Evolutionary conservation across 2,113 vertebrate genomes (phyloP), one percentile per base, ranked within the genome.

Genomic region (Paracanthobrama guichenoti): DNA sequence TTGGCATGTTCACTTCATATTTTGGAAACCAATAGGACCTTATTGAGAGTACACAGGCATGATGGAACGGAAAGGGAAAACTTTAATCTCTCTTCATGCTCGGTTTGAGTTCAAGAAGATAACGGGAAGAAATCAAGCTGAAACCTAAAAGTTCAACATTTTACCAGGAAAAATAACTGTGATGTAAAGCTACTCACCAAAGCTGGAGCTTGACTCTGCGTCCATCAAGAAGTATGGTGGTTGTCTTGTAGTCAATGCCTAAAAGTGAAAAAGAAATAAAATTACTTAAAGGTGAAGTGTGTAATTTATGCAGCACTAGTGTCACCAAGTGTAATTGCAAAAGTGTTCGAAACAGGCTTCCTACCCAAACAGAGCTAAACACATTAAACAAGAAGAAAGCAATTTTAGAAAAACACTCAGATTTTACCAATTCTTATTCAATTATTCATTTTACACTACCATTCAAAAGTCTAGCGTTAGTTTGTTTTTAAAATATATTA

Each of bases 191-290:
- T 80, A 62, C 90, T 92, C 90, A 96, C 96, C 96, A 97, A 86
- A 97, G 95, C 90, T 96, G 96, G 24, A 97, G 91, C 87, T 96
- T 97, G 87, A 97, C 94, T 73, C 95, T 91, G 14, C 96, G 93
- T 35, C 96, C 95, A 44, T 97, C 96, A 67, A 97, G 92, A 28
- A 97, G 93, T 87, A 97, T 97, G 5, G 92, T 96, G 83, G 96
- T 96, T 0, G 96, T 97, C 92, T 96, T 96, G 86, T 93, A 96
- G 89, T 97, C 96, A 6, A 97, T 95, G 81, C 96, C 96, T 97
- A 93, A 3, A 86, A 35, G 53, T 64, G 31, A 86, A 74, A 42
- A 79, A 42, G 22, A 77, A 14, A 83, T 73, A 71, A 53, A 84
- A 66, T 77, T 2, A 42, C 44, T 77, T 62, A 22, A 28, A 62